phyloP scores from a whole-genome alignment of 64 coral and sea anemone genomes.

The Catalaphyllia jardinei region DNA sequence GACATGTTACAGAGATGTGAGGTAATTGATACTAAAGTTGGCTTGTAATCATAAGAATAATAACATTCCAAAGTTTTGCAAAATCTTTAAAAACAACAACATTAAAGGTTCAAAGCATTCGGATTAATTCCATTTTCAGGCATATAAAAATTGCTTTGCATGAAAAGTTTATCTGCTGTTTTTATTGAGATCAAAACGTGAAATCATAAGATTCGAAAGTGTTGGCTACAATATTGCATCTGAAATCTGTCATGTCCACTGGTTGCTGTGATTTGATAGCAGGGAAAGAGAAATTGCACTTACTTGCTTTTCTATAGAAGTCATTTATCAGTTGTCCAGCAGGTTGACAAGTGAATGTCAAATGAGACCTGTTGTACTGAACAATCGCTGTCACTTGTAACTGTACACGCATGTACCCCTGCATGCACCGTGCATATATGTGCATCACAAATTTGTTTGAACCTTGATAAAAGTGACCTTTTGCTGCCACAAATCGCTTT shows the following conservation, averaged over 20 bases:
- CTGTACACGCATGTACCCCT: background rate
- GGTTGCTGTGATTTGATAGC: background rate
- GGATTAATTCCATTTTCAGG: background rate
- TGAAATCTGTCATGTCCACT: background rate
- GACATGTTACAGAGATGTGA: background rate
- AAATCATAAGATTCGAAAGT: background rate
- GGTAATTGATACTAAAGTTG: constrained; percentile 21
- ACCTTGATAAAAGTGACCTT: constrained; percentile 9
- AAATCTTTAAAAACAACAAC: constrained; percentile 42
- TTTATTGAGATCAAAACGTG: background rate
- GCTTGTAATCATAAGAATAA: background rate
- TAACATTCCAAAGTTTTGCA: constrained; percentile 21
- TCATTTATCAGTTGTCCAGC: background rate
- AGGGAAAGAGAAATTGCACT: background rate
- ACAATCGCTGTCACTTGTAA: background rate
- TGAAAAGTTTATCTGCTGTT: background rate
- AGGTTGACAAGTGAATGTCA: background rate
- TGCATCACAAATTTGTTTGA: background rate
- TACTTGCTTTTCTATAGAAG: background rate
- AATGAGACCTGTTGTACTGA: background rate
- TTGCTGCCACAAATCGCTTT: constrained; percentile 30
- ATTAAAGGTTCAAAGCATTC: constrained; percentile 13
- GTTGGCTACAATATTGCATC: background rate
- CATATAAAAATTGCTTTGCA: background rate
- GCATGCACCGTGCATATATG: background rate